Conservation (phyloP, 2,888 invertebrate species). For the Allygus modestus region DNA sequence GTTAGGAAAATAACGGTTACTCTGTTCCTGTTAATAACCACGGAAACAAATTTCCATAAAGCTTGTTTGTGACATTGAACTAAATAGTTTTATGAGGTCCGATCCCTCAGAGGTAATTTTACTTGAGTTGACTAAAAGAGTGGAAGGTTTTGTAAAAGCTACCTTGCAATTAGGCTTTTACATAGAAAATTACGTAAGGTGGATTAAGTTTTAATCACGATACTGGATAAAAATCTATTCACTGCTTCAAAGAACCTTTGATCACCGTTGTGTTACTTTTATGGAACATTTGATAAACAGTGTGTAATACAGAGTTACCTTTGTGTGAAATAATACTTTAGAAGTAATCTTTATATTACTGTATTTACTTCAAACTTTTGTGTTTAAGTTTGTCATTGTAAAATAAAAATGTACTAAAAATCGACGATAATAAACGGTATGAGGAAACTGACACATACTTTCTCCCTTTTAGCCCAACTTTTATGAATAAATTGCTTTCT, state of each 20-base stretch:
- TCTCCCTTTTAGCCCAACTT: too few species aligned
- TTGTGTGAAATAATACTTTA: too few species aligned
- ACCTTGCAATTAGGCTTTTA: constrained; percentile 7
- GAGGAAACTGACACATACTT: too few species aligned
- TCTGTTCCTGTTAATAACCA: background rate
- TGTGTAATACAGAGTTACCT: too few species aligned
- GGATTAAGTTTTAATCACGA: background rate
- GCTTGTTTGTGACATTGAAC: background rate
- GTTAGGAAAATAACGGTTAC: background rate
- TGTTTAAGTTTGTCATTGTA: too few species aligned
- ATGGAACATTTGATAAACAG: too few species aligned
- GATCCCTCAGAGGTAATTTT: background rate
- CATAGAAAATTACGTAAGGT: background rate
- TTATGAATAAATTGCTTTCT: too few species aligned
- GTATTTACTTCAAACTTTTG: too few species aligned
- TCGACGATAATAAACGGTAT: too few species aligned
- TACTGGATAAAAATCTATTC: background rate
- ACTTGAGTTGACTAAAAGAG: background rate
- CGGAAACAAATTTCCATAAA: constrained; percentile 2
- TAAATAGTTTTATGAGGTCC: constrained; percentile 27
- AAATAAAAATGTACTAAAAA: too few species aligned
- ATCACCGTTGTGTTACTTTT: background rate
- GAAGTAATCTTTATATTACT: too few species aligned
- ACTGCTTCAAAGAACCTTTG: background rate
- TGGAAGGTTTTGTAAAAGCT: background rate